These are phyloP conservation scores for Caenorhabditis remanei DNA, from an alignment of 1,140 invertebrate species.

Conservation along the genomic window DNA sequence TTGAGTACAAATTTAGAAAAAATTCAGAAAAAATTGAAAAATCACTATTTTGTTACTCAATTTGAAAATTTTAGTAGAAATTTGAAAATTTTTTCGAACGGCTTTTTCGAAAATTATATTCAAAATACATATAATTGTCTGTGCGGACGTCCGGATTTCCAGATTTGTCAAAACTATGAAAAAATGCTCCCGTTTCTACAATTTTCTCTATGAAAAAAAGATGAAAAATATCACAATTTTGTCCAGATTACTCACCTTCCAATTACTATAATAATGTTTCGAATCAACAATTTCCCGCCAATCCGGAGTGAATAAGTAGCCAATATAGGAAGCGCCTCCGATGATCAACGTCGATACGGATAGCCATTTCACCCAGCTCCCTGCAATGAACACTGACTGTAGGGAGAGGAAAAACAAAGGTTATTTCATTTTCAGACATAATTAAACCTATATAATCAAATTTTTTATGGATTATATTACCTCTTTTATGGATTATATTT, in stretches of 20 bases:
- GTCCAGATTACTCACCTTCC: slow-evolving; percentile 69
- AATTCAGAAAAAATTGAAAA: too few relatives aligned
- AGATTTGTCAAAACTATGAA: too few relatives aligned
- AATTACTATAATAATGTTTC: slow-evolving; percentile 74
- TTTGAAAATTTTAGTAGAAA: too few relatives aligned
- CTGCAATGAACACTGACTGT: slow-evolving; percentile 33
- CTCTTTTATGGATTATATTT: too few relatives aligned
- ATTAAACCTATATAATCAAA: background rate
- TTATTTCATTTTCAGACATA: background rate
- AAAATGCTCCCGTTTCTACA: background rate
- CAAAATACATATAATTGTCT: too few relatives aligned
- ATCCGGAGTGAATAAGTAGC: slow-evolving; percentile 69
- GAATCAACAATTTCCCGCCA: slow-evolving; percentile 68
- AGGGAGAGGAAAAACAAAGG: background rate
- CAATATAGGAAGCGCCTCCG: slow-evolving; percentile 55
- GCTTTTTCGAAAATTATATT: too few relatives aligned
- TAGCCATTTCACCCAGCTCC: slow-evolving; percentile 62
- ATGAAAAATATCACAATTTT: background rate
- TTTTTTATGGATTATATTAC: too few relatives aligned
- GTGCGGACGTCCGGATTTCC: too few relatives aligned
- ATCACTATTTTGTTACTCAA: too few relatives aligned
- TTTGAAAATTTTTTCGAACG: too few relatives aligned
- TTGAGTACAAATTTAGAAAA: too few relatives aligned
- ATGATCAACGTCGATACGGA: slow-evolving; percentile 58
- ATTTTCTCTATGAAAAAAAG: background rate